These are phyloP conservation scores for Cinclus cinclus DNA, from an alignment of 2,113 vertebrate species.

Conservation along the genomic window DNA sequence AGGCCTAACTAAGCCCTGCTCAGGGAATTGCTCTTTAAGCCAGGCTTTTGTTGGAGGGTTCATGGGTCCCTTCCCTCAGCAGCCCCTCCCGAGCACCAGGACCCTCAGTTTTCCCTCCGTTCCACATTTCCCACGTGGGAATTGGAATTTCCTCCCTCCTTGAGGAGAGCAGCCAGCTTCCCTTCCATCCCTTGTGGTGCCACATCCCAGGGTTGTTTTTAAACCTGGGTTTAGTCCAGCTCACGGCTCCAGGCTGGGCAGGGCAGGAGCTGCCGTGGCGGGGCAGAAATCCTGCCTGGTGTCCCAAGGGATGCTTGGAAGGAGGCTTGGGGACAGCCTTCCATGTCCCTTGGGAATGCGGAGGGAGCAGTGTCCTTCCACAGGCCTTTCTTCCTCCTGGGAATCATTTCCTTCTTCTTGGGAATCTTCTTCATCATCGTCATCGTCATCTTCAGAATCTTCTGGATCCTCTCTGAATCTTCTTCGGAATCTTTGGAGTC, in stretches of 20 bases:
- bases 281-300: not conserved
- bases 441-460: not conserved
- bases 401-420: too few relatives aligned
- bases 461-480: too few relatives aligned
- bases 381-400: not conserved
- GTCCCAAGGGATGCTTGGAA: not conserved
- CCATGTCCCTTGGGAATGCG: rapidly evolving
- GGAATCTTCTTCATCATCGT: too few relatives aligned
- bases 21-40: not conserved
- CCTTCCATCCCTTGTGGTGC: not conserved
- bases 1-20: not conserved
- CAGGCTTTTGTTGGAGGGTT: not conserved
- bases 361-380: not conserved
- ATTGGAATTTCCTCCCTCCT: not conserved
- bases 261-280: not conserved
- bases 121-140: not conserved
- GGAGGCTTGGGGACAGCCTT: not conserved
- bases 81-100: not conserved
- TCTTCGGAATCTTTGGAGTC: not conserved
- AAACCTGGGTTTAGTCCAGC: not conserved
- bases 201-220: not conserved
- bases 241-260: not conserved
- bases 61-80: not conserved
- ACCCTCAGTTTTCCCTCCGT: not conserved
- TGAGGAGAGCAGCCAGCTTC: not conserved